These are phyloP conservation scores for Microhierax caerulescens DNA, from an alignment of 2,797 vertebrate genomes.

Conservation along the genomic window DNA sequence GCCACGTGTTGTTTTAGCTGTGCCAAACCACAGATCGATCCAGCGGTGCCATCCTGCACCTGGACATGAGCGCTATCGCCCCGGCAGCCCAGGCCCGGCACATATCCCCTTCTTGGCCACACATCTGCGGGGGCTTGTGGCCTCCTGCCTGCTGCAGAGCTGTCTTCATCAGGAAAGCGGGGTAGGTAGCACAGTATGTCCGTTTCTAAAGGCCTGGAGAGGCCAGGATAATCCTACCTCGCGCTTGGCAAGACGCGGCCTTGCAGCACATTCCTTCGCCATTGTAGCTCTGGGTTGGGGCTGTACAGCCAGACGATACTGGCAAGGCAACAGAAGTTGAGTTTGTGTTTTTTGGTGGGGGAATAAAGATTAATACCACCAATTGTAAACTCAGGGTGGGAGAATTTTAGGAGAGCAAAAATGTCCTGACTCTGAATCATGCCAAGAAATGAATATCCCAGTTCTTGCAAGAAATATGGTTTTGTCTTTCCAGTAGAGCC, in stretches of 20 bases:
- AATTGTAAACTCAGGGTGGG: not conserved
- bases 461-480: not conserved
- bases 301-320: not conserved
- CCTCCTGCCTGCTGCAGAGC: not conserved
- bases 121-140: not conserved
- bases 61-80: not conserved
- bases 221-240: not conserved
- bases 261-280: slow-evolving; percentile 19
- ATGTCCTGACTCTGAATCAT: not conserved
- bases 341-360: slow-evolving; percentile 4
- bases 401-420: not conserved
- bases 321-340: not conserved
- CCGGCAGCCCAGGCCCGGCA: not conserved
- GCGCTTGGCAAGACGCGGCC: not conserved
- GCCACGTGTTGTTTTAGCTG: not conserved
- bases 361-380: slow-evolving; percentile 3
- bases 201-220: not conserved
- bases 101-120: not conserved
- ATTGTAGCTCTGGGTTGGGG: not conserved
- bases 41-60: not conserved
- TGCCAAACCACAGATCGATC: not conserved
- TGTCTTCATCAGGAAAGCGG: not conserved
- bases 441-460: not conserved
- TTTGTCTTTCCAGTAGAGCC: not conserved
- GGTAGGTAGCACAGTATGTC: not conserved